Evolutionary conservation across 2,797 vertebrate genomes (phyloP).

Genomic region (Enteromius argenteus): DNA sequence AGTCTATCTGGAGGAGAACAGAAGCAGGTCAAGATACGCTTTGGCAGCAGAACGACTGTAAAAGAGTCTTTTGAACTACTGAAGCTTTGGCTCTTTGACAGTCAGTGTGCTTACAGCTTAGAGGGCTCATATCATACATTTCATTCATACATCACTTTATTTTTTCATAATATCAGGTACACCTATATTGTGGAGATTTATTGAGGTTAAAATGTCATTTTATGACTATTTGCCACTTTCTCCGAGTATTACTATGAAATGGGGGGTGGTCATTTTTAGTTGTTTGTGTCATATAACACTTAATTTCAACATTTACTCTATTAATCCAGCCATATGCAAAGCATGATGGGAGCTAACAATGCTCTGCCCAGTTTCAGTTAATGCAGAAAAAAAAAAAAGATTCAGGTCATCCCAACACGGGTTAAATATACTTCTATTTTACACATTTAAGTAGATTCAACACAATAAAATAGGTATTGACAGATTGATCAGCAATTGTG

Average conservation of each 20-base stretch:
- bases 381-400: not conserved
- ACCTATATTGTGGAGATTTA: not conserved
- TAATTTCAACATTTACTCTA: not conserved
- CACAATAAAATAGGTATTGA: not conserved
- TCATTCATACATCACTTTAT: not conserved
- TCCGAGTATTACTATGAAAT: not conserved
- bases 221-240: not conserved
- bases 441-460: not conserved
- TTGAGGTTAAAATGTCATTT: not conserved
- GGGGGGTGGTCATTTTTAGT: not conserved
- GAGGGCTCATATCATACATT: not conserved
- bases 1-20: constrained; percentile 76
- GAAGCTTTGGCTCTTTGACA: not conserved
- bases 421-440: not conserved
- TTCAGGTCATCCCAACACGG: not conserved
- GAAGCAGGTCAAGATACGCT: constrained; percentile 48
- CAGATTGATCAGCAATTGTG: not conserved
- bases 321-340: not conserved
- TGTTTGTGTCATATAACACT: not conserved
- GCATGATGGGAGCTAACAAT: not conserved
- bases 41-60: not conserved
- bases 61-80: not conserved
- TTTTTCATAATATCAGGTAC: not conserved
- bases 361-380: not conserved
- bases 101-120: not conserved